Evolutionary conservation across 2,888 invertebrate species (phyloP).

Genomic region (Acronicta leporina): DNA sequence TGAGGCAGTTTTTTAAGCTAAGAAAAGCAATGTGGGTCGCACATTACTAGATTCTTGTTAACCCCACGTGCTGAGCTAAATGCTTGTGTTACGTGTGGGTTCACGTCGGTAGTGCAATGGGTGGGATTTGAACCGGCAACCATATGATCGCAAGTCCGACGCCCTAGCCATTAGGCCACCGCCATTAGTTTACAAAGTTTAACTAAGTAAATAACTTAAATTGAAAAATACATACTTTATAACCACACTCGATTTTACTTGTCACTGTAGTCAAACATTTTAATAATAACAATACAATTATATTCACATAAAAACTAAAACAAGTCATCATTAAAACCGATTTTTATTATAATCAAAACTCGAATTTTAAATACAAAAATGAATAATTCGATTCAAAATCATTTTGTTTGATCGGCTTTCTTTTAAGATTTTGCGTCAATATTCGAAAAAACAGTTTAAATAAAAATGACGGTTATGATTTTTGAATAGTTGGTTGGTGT

Average conservation of each 20-base stretch:
- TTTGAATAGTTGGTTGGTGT: neutral
- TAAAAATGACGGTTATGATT: neutral
- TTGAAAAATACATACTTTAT: constrained; percentile 69
- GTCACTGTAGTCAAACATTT: constrained; percentile 47
- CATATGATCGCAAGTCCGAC: too few species aligned
- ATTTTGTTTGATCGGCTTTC: constrained; percentile 16
- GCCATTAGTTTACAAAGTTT: too few species aligned
- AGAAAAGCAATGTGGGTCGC: too few species aligned
- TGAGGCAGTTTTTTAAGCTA: too few species aligned
- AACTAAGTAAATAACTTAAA: neutral
- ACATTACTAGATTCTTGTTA: too few species aligned
- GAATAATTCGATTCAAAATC: constrained; percentile 4
- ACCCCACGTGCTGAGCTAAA: too few species aligned
- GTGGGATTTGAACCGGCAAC: too few species aligned
- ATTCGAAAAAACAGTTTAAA: neutral
- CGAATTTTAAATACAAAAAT: constrained; percentile 28
- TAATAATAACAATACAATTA: constrained; percentile 33
- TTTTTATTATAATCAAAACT: constrained; percentile 3
- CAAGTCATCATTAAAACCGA: constrained; percentile 17
- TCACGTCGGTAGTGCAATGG: too few species aligned
- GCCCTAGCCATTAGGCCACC: too few species aligned
- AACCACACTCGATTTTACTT: constrained; percentile 77
- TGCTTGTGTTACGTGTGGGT: too few species aligned
- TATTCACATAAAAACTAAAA: constrained; percentile 19
- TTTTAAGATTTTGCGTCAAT: neutral